These are phyloP conservation scores for Drosophila biarmipes DNA, from an alignment of 1,140 invertebrate genomes.

Conservation along the genomic window DNA sequence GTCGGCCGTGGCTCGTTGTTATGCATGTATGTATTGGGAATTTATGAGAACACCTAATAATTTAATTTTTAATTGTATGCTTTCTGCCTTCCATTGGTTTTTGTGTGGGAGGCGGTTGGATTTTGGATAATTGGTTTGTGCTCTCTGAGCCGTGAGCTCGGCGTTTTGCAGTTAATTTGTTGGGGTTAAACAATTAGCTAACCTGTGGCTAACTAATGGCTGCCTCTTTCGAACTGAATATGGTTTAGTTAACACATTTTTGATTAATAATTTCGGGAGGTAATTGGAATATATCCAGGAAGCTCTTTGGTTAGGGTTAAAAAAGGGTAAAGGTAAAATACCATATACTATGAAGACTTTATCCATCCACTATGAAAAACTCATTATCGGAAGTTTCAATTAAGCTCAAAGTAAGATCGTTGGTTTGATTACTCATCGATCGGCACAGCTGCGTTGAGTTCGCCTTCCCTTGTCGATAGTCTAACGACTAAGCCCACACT, in stretches of 20 bases:
- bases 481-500: conserved; percentile 28
- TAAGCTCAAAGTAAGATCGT: conserved; percentile 10
- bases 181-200: conserved; percentile 46
- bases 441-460: conserved; percentile 30
- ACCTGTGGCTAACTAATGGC: conserved; percentile 26
- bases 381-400: conserved; percentile 17
- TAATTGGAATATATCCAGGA: background rate
- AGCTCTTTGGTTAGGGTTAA: background rate
- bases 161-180: conserved; percentile 44
- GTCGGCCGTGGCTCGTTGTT: conserved; percentile 11
- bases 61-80: conserved; percentile 57
- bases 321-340: background rate
- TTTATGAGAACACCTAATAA: conserved; percentile 49
- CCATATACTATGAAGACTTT: background rate
- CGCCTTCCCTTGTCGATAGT: conserved; percentile 29
- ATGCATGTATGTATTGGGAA: conserved; percentile 1
- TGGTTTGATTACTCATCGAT: conserved; percentile 29
- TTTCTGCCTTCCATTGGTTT: conserved; percentile 27
- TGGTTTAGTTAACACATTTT: background rate
- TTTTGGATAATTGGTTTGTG: conserved; percentile 45
- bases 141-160: conserved; percentile 24
- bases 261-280: too few relatives aligned
- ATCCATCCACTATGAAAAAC: background rate
- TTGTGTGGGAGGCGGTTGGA: conserved; percentile 23
- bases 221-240: conserved; percentile 1